Base-by-base conservation (phyloP, 2,888 invertebrate species). In the Octodonta nipae region DNA sequence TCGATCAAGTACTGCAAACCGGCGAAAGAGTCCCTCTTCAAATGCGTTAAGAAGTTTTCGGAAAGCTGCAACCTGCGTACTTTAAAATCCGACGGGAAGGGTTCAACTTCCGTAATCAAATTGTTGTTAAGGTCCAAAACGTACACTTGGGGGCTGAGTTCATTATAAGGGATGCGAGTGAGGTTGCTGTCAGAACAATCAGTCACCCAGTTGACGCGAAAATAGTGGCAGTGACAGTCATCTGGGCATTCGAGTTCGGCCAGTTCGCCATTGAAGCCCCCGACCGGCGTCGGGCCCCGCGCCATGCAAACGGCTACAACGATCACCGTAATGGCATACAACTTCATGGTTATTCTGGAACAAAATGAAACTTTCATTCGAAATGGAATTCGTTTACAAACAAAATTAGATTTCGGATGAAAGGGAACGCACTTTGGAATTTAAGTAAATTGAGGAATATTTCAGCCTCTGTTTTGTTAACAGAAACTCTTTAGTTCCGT, bases 201-300 rank as follows among this genome's bases (percentile, higher is more conserved):
- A 2, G 78, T 78, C 47, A 79, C 78, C 78, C 78, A 79, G 61
- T 79, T 78, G 49, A 78, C 72, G 38, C 78, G 68, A 60, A 76
- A 78, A 60, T 78, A 79, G 63, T 79, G 76, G 50, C 79, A 79
- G 51, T 78, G 77, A 52, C 80, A 80, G 46, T 78, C 78, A 42
- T 73, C 75, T 1, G 79, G 80, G 45, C 80, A 79, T 52, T 76
- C 75, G 49, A 75, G 59, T 48, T 78, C 77, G 42, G 70, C 68
- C 47, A 71, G 65, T 46, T 77, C 76, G 31, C 75, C 74, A 46
- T 75, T 73, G 46, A 71, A 68, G 20, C 55, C 33, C 32, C 31
- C 26, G 26, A 33, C 36, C 15, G 31, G 32, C 13, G 36, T 28
- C 13, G 42, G 32, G 22, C 26, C 28, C 29, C 42, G 36, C 15